Base-by-base conservation (phyloP, 2,797 vertebrate genomes). In the Megaceryle alcyon region DNA sequence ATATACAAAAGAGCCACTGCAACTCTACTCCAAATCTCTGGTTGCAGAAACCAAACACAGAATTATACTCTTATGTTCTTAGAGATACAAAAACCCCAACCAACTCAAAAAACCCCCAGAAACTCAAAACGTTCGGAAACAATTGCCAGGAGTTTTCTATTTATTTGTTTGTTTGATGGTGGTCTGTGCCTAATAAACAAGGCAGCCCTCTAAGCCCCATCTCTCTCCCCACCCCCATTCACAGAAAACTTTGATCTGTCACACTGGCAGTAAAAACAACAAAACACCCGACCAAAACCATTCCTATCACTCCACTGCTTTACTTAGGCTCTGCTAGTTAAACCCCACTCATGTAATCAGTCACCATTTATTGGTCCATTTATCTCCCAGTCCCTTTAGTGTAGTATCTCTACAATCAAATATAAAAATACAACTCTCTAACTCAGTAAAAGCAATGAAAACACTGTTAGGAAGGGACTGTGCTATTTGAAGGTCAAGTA, bases 171-270 rank as follows among this genome's bases (percentile, higher is more conserved):
- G 91, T 48, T 93, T 87, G 90, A 78, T 86, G 92, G 89, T 89
- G 78, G 78, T 91, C 85, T 91, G 77, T 90, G 82, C n/a, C 57
- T 85, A 79, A 93, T 59, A 88, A 95, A 88, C 60, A 92, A 91
- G 65, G 49, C 56, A 91, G 92, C 60, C 46, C 92, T 33, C 81
- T 88, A 96, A 94, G 12, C 9, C n/a, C 51, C 53, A 14, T 66
- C 81, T 68, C 60, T 60, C 28, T 80, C 14, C 21, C 28, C 16
- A 66, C 3, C 5, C 37, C 41, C 57, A 71, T 10, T 66, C 68
- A 51, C 43, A 87, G 76, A 94, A 93, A 86, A 92, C 82, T 96
- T 97, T 94, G 81, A 97, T 96, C 92, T 97, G 83, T 88, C 78
- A 86, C 3, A 1, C 22, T 76, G 72, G 70, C 49, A 80, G 48